These are phyloP conservation scores for Micromussa lordhowensis DNA, from an alignment of 92 coral and sea anemone genomes.

Conservation along the genomic window DNA sequence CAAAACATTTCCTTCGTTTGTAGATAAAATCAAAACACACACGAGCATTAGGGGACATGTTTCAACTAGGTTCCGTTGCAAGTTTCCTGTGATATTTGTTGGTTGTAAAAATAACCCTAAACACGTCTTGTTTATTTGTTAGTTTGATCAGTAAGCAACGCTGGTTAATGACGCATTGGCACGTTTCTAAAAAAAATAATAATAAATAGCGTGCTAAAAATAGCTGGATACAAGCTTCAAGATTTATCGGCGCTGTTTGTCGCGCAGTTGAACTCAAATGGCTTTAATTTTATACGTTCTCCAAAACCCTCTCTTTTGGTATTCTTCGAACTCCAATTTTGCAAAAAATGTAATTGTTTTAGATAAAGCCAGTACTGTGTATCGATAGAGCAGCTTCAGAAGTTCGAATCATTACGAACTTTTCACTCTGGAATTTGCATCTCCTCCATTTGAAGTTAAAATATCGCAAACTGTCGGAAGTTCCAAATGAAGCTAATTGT, in stretches of 20 bases:
- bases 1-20: not conserved
- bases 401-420: not conserved
- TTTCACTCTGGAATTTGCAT: constrained; percentile 6
- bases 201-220: not conserved
- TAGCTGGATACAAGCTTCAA: not conserved
- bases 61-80: not conserved
- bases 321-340: not conserved
- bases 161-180: not conserved
- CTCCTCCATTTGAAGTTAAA: constrained; percentile 1
- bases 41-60: not conserved
- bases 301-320: not conserved
- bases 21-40: not conserved
- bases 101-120: constrained; percentile 40
- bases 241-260: not conserved
- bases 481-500: not conserved
- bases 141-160: not conserved
- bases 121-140: constrained; percentile 10
- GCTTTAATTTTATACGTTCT: not conserved
- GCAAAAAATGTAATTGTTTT: not conserved
- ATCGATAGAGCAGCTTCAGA: constrained; percentile 23
- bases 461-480: not conserved
- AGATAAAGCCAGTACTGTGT: not conserved
- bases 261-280: not conserved
- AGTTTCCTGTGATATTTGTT: not conserved
- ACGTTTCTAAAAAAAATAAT: not conserved